Percentiles rank a stretch among this genome's conserved stretches.
These are phyloP conservation scores for Pterocles orientalis DNA, from an alignment of 2,113 vertebrate species.

Conservation along the genomic window DNA sequence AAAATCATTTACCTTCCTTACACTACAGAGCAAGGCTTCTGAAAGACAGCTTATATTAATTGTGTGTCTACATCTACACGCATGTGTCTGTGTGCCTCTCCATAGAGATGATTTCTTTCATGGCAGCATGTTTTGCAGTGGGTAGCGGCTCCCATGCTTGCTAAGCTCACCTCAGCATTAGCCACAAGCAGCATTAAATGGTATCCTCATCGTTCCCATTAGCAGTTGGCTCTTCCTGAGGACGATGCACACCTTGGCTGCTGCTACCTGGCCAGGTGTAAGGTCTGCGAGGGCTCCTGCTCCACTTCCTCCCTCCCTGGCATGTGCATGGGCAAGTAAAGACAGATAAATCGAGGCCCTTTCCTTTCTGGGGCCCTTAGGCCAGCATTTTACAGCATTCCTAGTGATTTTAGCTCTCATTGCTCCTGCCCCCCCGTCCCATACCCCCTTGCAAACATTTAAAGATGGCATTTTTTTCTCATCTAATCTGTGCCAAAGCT, in stretches of 20 bases:
- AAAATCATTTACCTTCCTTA: not conserved
- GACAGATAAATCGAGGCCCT: not conserved
- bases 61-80: fast-evolving
- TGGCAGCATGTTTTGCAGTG: not conserved
- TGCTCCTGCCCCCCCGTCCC: not conserved
- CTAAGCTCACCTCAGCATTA: not conserved
- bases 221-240: not conserved
- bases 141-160: not conserved
- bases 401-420: not conserved
- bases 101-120: not conserved
- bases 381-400: not conserved
- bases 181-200: fast-evolving
- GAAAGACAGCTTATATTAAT: not conserved
- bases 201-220: fast-evolving
- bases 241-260: not conserved
- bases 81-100: fast-evolving
- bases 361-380: not conserved
- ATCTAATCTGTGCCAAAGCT: not conserved
- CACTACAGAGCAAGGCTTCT: not conserved
- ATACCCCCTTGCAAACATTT: not conserved
- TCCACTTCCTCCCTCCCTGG: not conserved
- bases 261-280: not conserved
- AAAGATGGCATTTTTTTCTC: not conserved
- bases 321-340: not conserved
- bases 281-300: not conserved